Evolutionary conservation across 2,113 vertebrate genomes (phyloP).

Genomic region (Martes martes): DNA sequence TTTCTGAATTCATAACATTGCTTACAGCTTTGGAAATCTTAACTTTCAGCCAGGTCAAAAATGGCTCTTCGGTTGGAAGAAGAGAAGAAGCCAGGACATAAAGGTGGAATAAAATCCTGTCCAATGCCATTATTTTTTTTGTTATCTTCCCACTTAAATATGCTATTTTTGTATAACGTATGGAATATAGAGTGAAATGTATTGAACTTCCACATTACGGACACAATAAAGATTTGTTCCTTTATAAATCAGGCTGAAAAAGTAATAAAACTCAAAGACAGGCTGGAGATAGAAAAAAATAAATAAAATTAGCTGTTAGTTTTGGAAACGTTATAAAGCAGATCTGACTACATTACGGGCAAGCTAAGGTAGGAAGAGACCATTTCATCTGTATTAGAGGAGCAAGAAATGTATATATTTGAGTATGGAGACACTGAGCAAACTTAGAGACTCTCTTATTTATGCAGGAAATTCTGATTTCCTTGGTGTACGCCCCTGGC

Average conservation of each 20-base stretch:
- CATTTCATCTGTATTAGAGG: not conserved
- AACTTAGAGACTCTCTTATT: not conserved
- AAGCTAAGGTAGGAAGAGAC: not conserved
- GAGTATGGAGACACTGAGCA: not conserved
- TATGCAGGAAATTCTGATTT: not conserved
- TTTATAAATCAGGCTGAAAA: slow-evolving; percentile 22
- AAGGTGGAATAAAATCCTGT: not conserved
- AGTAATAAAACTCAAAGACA: not conserved
- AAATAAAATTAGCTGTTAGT: not conserved
- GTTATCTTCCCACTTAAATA: not conserved
- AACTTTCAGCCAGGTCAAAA: slow-evolving; percentile 48
- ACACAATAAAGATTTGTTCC: not conserved
- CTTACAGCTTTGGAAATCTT: slow-evolving; percentile 52
- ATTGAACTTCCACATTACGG: not conserved
- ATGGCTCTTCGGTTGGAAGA: not conserved
- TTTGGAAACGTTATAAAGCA: not conserved
- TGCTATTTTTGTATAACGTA: not conserved
- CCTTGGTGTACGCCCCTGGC: not conserved
- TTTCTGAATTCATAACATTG: slow-evolving; percentile 60
- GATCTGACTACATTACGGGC: not conserved
- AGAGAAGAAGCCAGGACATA: not conserved
- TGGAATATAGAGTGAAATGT: not conserved
- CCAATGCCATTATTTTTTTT: not conserved
- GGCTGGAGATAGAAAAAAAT: not conserved
- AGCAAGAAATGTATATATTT: not conserved